A percentile compares a stretch with the other conserved stretches of the same genome.
These are phyloP conservation scores for Ephydatia muelleri DNA, from an alignment of 37 sponge, comb jelly and placozoan genomes.

Conservation along the genomic window DNA sequence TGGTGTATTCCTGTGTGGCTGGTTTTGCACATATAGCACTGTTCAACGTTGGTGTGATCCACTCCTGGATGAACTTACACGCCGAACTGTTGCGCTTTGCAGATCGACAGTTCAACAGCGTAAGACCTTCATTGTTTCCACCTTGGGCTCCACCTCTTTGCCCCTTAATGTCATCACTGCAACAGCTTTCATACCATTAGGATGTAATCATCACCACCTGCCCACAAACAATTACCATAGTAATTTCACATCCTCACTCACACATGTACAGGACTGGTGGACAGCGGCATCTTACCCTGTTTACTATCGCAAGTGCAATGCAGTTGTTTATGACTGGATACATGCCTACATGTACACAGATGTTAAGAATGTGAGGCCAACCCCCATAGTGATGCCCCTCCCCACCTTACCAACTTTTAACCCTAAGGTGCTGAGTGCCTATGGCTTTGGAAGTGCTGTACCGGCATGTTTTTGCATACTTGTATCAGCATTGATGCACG, in stretches of 20 bases:
- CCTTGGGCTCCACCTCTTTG: not conserved
- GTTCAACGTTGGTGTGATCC: constrained; percentile 42
- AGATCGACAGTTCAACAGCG: constrained; percentile 86
- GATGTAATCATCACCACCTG: not conserved
- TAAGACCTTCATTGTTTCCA: constrained; percentile 15
- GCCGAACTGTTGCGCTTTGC: constrained; percentile 82
- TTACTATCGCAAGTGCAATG: constrained; percentile 91
- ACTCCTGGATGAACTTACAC: constrained; percentile 75
- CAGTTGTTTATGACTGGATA: constrained; percentile 89
- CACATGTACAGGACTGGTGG: constrained; percentile 99
- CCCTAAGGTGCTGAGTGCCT: too few relatives aligned
- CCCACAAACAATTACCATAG: constrained; percentile 8
- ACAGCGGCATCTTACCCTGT: constrained; percentile 62
- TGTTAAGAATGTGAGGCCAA: constrained; percentile 52
- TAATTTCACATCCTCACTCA: too few relatives aligned
- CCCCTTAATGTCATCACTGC: not conserved
- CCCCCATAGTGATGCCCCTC: too few relatives aligned
- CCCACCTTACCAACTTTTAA: too few relatives aligned
- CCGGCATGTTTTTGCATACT: constrained; percentile 35
- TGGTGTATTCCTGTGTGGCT: constrained; percentile 9
- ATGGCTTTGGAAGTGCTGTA: not conserved
- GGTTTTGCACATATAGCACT: constrained; percentile 5
- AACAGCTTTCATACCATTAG: constrained; percentile 8
- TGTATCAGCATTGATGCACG: constrained; percentile 76
- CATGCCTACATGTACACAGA: constrained; percentile 87